Conservation (phyloP, 2,797 vertebrate species). For the Ispidina lecontei region DNA sequence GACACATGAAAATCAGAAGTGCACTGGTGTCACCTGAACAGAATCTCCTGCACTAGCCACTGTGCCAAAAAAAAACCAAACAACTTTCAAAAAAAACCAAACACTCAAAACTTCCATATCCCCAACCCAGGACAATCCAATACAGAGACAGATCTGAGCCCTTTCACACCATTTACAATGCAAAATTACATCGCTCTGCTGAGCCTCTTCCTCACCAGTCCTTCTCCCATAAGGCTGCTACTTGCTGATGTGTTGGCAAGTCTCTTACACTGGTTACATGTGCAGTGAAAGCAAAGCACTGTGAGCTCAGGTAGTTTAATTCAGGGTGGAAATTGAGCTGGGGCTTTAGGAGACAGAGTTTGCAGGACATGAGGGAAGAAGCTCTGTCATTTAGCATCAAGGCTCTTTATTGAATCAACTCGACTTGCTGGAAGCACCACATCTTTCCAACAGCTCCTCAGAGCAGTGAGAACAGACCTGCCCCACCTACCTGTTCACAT, state of each 20-base stretch:
- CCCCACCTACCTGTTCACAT: slow-evolving; percentile 75
- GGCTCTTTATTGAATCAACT: neutral
- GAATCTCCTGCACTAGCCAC: neutral
- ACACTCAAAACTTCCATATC: neutral
- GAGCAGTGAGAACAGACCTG: rapidly evolving
- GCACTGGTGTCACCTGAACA: neutral
- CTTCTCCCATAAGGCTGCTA: no score
- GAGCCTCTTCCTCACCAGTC: neutral
- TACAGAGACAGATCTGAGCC: no score
- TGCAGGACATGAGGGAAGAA: neutral
- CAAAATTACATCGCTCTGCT: neutral
- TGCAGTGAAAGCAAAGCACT: neutral
- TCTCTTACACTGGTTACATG: neutral
- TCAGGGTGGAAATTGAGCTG: neutral
- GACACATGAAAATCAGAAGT: neutral
- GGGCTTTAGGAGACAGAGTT: neutral
- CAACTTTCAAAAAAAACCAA: no score
- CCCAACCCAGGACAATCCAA: neutral
- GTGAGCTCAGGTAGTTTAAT: neutral
- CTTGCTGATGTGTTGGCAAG: neutral
- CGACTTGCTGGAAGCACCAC: neutral
- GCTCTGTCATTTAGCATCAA: neutral
- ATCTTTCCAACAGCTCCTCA: neutral
- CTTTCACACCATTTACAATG: no score
- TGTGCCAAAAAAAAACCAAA: neutral